Conservation (phyloP, 53 echinoderm and acorn worm genomes). For the Paracentrotus lividus region DNA sequence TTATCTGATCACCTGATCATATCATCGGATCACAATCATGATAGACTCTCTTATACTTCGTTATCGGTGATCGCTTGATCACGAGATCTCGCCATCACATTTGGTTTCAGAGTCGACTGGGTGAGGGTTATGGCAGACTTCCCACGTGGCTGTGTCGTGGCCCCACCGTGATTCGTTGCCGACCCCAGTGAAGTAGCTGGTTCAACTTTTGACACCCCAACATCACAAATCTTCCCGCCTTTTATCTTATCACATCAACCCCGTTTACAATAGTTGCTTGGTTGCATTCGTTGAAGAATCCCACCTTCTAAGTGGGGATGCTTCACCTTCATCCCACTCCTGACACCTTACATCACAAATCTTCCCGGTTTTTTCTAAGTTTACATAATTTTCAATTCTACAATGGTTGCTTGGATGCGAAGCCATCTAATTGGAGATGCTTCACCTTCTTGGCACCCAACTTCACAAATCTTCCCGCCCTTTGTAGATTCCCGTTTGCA, state of each 20-base stretch:
- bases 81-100: neutral
- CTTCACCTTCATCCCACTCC: neutral
- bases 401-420: neutral
- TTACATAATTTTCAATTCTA: too few relatives aligned
- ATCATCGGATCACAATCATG: too few relatives aligned
- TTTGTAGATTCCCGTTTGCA: neutral
- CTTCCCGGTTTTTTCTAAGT: constrained; percentile 22
- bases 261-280: neutral
- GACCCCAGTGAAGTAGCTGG: neutral
- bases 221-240: neutral
- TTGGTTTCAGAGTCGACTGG: neutral
- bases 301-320: neutral
- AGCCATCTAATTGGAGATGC: neutral
- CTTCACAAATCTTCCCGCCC: neutral
- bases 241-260: neutral
- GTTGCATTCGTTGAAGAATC: neutral
- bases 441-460: neutral
- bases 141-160: constrained; percentile 37
- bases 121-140: neutral
- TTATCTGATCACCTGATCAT: neutral
- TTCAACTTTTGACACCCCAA: neutral
- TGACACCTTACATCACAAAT: neutral
- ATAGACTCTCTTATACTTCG: too few relatives aligned
- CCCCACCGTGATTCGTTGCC: neutral
- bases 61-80: neutral